Percentiles rank a stretch among this genome's conserved stretches.
Evolutionary conservation across 2,797 vertebrate genomes (phyloP).

Genomic region (Enoplosus armatus): DNA sequence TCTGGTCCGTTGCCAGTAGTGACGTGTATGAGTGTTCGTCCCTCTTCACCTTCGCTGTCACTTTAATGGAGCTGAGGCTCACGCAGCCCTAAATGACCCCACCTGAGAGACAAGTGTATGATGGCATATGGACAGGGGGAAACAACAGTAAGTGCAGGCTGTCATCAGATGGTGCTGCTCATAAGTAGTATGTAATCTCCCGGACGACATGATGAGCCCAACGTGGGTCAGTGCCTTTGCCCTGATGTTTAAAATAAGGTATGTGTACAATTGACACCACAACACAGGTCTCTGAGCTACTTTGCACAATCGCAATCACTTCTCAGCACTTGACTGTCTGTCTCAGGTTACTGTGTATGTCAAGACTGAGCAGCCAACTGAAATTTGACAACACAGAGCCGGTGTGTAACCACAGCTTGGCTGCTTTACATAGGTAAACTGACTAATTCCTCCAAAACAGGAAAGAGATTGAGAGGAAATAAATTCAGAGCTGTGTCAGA

Average conservation of each 20-base stretch:
- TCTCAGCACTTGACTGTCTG: slow-evolving; percentile 55
- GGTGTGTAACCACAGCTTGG: slow-evolving; percentile 14
- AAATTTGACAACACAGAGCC: slow-evolving; percentile 55
- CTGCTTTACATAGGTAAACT: slow-evolving; percentile 24
- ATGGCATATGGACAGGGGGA: slow-evolving; percentile 39
- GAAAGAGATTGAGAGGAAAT: neutral
- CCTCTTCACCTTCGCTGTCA: slow-evolving; percentile 74
- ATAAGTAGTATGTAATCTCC: slow-evolving; percentile 69
- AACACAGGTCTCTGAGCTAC: slow-evolving; percentile 48
- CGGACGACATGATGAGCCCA: slow-evolving; percentile 31
- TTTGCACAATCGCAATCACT: slow-evolving; percentile 66
- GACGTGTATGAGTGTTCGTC: slow-evolving; percentile 52
- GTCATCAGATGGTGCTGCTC: slow-evolving; percentile 53
- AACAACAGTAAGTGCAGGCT: slow-evolving; percentile 51
- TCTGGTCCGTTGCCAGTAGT: slow-evolving; percentile 72
- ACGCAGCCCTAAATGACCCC: slow-evolving; percentile 49
- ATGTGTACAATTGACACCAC: slow-evolving; percentile 48
- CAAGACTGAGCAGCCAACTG: slow-evolving; percentile 40
- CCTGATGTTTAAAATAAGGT: slow-evolving; percentile 52
- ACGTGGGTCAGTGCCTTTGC: slow-evolving; percentile 53
- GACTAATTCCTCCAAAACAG: neutral
- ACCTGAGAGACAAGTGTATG: slow-evolving; percentile 62
- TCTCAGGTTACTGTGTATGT: slow-evolving; percentile 66
- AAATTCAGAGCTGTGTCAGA: neutral
- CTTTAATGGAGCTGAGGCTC: slow-evolving; percentile 51